Percentiles rank a stretch among this genome's conserved stretches.
phyloP scores from a whole-genome alignment of 2,797 vertebrate genomes.

The Sebastes alutus region DNA sequence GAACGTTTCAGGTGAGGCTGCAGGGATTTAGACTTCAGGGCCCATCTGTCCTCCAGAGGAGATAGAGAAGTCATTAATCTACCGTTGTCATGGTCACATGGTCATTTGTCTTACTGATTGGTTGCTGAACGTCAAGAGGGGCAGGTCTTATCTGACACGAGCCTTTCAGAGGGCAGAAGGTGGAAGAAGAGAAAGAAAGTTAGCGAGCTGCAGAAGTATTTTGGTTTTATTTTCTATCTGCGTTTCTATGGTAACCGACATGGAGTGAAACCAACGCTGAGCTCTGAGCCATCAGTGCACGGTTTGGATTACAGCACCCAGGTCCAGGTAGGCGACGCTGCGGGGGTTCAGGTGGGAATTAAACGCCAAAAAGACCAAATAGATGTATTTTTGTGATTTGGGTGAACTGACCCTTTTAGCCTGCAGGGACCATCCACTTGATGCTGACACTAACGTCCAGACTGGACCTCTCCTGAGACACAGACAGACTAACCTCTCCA shows the following conservation, averaged over 20 bases:
- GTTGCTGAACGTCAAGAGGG: neutral
- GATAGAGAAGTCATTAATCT: neutral
- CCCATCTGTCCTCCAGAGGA: neutral
- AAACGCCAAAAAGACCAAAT: neutral
- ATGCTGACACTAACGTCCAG: slow-evolving; percentile 12
- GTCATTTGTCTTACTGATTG: neutral
- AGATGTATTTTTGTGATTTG: neutral
- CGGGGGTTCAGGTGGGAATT: too few species aligned
- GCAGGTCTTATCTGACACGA: neutral
- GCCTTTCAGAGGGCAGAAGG: neutral
- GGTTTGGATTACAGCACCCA: too few species aligned
- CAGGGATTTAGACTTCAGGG: neutral
- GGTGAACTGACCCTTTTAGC: neutral
- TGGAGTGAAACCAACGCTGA: too few species aligned
- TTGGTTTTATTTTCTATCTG: neutral
- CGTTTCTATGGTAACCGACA: neutral
- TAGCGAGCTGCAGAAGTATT: neutral
- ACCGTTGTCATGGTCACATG: neutral
- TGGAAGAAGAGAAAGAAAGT: neutral
- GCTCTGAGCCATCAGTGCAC: too few species aligned
- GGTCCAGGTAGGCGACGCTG: too few species aligned
- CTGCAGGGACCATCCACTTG: neutral
- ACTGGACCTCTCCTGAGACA: slow-evolving; percentile 24
- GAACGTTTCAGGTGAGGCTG: neutral
- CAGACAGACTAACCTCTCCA: slow-evolving; percentile 9